A percentile compares a stretch with the other conserved stretches of the same genome.
Conservation (phyloP, 2,113 vertebrate genomes). For the Gambusia affinis region DNA sequence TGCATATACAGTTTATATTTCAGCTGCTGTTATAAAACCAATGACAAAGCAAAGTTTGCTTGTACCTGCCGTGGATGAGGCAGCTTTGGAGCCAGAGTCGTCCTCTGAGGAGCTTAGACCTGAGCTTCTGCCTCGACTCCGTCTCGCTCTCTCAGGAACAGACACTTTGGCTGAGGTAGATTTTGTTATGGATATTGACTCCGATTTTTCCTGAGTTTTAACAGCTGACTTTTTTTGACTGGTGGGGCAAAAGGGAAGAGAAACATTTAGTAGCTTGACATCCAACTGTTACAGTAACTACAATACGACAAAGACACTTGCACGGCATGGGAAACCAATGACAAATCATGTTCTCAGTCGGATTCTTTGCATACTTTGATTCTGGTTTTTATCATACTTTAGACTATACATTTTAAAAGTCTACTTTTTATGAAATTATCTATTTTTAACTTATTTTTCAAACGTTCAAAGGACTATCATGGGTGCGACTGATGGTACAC, state of each 20-base stretch:
- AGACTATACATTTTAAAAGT: too few relatives aligned
- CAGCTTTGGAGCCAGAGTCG: conserved; percentile 77
- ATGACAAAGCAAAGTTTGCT: neutral
- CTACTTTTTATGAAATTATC: too few relatives aligned
- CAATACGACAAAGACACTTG: too few relatives aligned
- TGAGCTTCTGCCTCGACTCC: conserved; percentile 64
- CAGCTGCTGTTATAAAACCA: neutral
- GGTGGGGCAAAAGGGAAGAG: neutral
- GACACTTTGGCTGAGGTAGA: conserved; percentile 89
- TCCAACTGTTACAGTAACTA: neutral
- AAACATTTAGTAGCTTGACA: neutral
- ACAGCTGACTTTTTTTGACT: conserved; percentile 81
- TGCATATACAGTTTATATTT: too few relatives aligned
- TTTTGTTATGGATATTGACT: conserved; percentile 79
- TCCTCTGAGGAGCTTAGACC: conserved; percentile 81
- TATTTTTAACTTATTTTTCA: too few relatives aligned
- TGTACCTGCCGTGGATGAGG: conserved; percentile 84
- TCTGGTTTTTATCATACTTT: too few relatives aligned
- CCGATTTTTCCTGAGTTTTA: conserved; percentile 85
- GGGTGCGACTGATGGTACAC: too few relatives aligned
- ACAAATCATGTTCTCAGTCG: too few relatives aligned
- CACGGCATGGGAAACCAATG: too few relatives aligned
- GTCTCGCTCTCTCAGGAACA: conserved; percentile 69
- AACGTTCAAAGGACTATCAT: too few relatives aligned
- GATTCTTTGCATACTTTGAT: too few relatives aligned